These are phyloP conservation scores for Drosophila baimaii DNA, from an alignment of 1,140 invertebrate genomes.

Conservation along the genomic window DNA sequence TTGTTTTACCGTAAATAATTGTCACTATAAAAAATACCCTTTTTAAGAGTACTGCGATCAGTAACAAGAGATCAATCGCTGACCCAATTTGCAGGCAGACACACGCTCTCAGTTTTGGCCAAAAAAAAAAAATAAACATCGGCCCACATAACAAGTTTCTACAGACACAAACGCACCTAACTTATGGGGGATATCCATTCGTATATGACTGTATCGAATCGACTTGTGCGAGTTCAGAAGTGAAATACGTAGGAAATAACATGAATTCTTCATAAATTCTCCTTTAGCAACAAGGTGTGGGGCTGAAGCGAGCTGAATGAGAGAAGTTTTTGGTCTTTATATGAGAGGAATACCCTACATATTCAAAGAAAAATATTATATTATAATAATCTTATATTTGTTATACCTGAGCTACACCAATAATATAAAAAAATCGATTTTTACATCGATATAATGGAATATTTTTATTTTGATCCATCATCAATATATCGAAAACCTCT, in stretches of 20 bases:
- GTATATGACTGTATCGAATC: conserved; percentile 34
- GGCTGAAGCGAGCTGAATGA: not conserved
- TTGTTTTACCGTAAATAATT: not conserved
- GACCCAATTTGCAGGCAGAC: conserved; percentile 13
- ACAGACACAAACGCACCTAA: conserved; percentile 14
- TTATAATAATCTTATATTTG: too few relatives aligned
- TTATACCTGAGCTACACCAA: too few relatives aligned
- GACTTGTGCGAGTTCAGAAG: conserved; percentile 21
- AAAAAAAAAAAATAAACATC: conserved; percentile 13
- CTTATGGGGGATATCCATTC: conserved; percentile 10
- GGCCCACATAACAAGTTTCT: conserved; percentile 40
- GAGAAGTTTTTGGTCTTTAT: not conserved
- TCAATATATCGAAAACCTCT: too few relatives aligned
- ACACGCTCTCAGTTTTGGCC: conserved; percentile 9
- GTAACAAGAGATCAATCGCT: conserved; percentile 21
- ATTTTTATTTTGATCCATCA: too few relatives aligned
- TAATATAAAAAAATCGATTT: fast-evolving
- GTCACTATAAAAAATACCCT: not conserved
- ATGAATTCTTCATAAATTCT: conserved; percentile 49
- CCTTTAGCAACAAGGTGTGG: conserved; percentile 21
- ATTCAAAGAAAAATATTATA: not conserved
- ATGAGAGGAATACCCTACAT: not conserved
- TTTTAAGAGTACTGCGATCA: too few relatives aligned
- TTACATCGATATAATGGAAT: too few relatives aligned
- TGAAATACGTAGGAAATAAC: conserved; percentile 43